Conservation (phyloP, 2,113 vertebrate genomes). For the Sminthopsis crassicaudata region DNA sequence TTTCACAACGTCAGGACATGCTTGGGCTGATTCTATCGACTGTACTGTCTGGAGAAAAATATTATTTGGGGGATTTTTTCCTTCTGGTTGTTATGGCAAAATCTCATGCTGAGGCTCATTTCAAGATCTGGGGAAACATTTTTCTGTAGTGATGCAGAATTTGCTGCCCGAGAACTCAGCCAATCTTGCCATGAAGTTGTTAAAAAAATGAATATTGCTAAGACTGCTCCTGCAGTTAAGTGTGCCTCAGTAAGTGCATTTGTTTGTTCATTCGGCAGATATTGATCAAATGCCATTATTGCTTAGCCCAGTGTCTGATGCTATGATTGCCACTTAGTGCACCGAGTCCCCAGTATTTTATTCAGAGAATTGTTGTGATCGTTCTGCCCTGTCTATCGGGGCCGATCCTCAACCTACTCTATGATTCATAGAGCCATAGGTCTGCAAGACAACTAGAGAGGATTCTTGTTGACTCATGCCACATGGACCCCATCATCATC, state of each 20-base stretch:
- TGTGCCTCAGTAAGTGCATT: fast-evolving
- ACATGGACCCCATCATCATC: neutral
- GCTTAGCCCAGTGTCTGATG: neutral
- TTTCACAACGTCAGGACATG: neutral
- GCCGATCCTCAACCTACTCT: neutral
- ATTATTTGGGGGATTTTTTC: neutral
- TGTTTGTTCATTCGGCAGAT: neutral
- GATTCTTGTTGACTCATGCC: neutral
- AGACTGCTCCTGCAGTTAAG: neutral
- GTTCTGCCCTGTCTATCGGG: neutral
- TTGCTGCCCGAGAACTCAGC: neutral
- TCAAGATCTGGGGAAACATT: neutral
- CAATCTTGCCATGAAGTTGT: neutral
- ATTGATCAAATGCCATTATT: neutral
- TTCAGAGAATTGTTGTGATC: neutral
- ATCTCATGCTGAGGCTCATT: neutral
- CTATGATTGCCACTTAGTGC: neutral
- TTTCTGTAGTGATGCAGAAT: neutral
- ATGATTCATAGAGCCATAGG: neutral
- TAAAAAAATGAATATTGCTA: neutral
- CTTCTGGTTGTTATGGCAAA: neutral
- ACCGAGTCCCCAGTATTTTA: neutral
- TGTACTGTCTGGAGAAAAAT: neutral
- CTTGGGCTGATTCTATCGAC: neutral
- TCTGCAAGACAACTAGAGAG: neutral